Evolutionary conservation across 2,888 invertebrate genomes (phyloP).

Genomic region (Epistrophe grossulariae): DNA sequence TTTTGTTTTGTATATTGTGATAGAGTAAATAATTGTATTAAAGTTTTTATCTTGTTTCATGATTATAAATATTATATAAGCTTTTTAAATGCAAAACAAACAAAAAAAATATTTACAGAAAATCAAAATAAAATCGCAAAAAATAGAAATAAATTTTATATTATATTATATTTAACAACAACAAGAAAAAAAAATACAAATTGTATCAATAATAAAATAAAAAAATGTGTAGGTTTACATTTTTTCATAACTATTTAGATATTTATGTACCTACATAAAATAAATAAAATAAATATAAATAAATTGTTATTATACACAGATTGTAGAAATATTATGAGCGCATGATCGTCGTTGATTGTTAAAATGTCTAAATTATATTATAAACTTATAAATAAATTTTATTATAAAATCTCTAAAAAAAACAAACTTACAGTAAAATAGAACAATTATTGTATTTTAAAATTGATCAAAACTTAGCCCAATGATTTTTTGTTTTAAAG

Average conservation of each 20-base stretch:
- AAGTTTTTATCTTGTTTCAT: conserved; percentile 70
- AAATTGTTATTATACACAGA: conserved; percentile 31
- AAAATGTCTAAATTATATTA: conserved; percentile 29
- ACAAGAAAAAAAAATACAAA: conserved; percentile 5
- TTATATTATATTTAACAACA: conserved; percentile 4
- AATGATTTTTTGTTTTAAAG: conserved; percentile 17
- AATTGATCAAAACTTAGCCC: conserved; percentile 8
- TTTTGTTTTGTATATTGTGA: conserved; percentile 70
- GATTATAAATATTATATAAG: conserved; percentile 40
- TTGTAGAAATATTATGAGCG: conserved; percentile 17
- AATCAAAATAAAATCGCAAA: conserved; percentile 36
- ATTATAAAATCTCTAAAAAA: neutral
- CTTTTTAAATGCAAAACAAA: conserved; percentile 46
- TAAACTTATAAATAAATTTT: conserved; percentile 2
- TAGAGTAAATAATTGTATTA: conserved; percentile 55
- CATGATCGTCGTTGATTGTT: conserved; percentile 35
- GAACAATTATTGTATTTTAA: neutral
- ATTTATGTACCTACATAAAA: neutral
- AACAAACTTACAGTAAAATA: neutral
- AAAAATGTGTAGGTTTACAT: conserved; percentile 14
- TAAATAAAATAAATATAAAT: conserved; percentile 16
- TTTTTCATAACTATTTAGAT: conserved; percentile 31
- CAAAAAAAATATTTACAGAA: conserved; percentile 34
- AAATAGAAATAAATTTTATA: conserved; percentile 42
- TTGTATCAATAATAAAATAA: conserved; percentile 15